These are phyloP conservation scores for Drosophila jambulina DNA, from an alignment of 1,140 invertebrate species.

Conservation along the genomic window DNA sequence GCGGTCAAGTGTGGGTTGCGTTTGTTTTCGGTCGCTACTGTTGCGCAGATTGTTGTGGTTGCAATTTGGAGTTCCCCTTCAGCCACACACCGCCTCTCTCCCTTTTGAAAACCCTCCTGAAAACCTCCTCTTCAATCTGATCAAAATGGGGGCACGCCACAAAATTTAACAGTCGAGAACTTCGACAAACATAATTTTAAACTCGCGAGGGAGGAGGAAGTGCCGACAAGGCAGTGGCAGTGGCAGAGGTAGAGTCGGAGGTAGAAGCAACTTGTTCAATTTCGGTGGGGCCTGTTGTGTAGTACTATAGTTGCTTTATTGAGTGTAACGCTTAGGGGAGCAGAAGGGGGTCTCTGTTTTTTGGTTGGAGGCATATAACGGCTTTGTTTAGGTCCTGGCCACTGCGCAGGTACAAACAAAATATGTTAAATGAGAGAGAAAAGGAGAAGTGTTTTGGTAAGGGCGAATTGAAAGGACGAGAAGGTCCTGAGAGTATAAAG, in stretches of 20 bases:
- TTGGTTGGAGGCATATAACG: constrained; percentile 2
- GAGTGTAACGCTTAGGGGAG: constrained; percentile 1
- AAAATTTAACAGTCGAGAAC: constrained; percentile 52
- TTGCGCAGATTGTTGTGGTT: constrained; percentile 58
- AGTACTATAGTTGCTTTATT: constrained; percentile 34
- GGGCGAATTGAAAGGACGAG: constrained; percentile 32
- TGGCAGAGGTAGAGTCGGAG: background rate
- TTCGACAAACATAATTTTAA: constrained; percentile 57
- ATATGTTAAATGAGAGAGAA: constrained; percentile 26
- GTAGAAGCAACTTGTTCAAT: constrained; percentile 33
- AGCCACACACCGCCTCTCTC: too few species aligned
- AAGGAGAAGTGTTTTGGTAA: background rate
- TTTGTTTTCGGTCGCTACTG: constrained; percentile 53
- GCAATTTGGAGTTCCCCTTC: constrained; percentile 25
- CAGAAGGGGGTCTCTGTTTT: background rate
- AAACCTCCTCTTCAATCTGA: constrained; percentile 20
- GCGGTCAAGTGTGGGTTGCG: constrained; percentile 66
- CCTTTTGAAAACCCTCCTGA: constrained; percentile 5
- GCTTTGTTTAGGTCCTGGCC: constrained; percentile 26
- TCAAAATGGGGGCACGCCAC: constrained; percentile 49
- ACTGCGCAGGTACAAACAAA: constrained; percentile 81
- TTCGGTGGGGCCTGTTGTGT: constrained; percentile 18
- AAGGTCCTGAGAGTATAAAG: constrained; percentile 1
- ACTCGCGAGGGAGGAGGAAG: background rate
- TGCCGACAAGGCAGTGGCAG: background rate